Base-by-base conservation (phyloP, 2,888 invertebrate genomes). In the Lamellibrachia columna region DNA sequence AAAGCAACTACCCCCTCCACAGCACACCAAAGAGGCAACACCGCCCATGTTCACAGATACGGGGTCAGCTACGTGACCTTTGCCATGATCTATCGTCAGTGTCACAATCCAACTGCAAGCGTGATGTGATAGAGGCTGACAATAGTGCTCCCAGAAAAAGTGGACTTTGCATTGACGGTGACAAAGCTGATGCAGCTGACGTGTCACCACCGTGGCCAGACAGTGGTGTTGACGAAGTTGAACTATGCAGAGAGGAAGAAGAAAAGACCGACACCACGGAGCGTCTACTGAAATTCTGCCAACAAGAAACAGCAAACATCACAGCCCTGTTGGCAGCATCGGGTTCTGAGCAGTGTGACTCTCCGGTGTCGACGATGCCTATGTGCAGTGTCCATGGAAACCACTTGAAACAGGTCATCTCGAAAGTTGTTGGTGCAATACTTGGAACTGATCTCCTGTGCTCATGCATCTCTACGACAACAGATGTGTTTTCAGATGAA, bases 401-500 rank as follows among this genome's bases (percentile, higher is more conserved):
- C 75, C 75, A 75, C 22, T n/a, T 75, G 75, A 75, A 75, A 75
- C 22, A 75, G 75, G 75, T 75, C 75, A 75, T 75, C 75, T 75
- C 75, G 22, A 75, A 75, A n/a, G 75, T 75, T 15, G 75, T 75
- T 15, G 22, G 75, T 22, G 75, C 75, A 75, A n/a, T 75, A 75
- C 75, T 75, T 6, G 75, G 75, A 15, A 75, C 75, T 75, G 75
- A 75, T n/a, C 75, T 75, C 22, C 75, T 75, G 22, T 75, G 75
- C 6, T 75, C 75, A 15, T 75, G 75, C 6, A 15, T 75, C 3
- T 75, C 75, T n/a, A 22, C 22, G 6, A 75, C 75, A 4, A 75
- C 22, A 15, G n/a, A 75, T 75, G 75, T 15, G 75, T 75, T n/a
- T 11, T 75, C 15, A 4, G 22, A n/a, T 15, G 75, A 75, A 15